Evolutionary conservation across 35 echinoderm and acorn worm species (phyloP).

Genomic region (Eucidaris tribuloides): DNA sequence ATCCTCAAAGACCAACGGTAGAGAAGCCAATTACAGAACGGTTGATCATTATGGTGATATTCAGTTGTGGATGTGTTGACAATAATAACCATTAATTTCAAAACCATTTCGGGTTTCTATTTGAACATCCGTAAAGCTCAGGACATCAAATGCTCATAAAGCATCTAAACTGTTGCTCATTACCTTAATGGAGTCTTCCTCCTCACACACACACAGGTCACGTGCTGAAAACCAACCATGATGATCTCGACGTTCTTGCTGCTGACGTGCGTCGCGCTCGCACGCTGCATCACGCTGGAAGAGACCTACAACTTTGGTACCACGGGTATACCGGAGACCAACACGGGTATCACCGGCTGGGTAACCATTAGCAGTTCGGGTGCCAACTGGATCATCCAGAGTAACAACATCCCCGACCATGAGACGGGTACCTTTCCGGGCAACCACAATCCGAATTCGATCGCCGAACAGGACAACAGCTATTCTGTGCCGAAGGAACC

Average conservation of each 20-base stretch:
- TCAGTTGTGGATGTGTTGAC: no score
- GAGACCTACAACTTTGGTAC: slow-evolving; percentile 51
- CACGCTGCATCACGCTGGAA: slow-evolving; percentile 38
- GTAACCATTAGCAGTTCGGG: slow-evolving; percentile 15
- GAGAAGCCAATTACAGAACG: no score
- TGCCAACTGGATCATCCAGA: slow-evolving; percentile 22
- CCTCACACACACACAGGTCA: no score
- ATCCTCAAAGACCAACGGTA: no score
- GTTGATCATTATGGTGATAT: no score
- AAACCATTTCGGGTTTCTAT: no score
- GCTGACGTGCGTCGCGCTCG: background rate
- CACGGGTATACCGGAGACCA: slow-evolving; percentile 48
- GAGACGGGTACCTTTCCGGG: slow-evolving; percentile 45
- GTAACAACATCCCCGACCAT: slow-evolving; percentile 79
- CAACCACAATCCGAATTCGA: slow-evolving; percentile 50
- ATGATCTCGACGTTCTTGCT: background rate
- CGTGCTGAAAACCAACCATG: no score
- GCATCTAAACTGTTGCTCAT: no score
- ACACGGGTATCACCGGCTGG: slow-evolving; percentile 45
- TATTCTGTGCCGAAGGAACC: slow-evolving; percentile 35
- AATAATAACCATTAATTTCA: no score
- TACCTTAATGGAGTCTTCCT: no score
- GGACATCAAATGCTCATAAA: no score
- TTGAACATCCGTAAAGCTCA: no score
- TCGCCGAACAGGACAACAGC: slow-evolving; percentile 17